Evolutionary conservation across 2,113 vertebrate species (phyloP), one percentile per base, ranked within the genome.

Genomic region (Heterotilapia buettikoferi): DNA sequence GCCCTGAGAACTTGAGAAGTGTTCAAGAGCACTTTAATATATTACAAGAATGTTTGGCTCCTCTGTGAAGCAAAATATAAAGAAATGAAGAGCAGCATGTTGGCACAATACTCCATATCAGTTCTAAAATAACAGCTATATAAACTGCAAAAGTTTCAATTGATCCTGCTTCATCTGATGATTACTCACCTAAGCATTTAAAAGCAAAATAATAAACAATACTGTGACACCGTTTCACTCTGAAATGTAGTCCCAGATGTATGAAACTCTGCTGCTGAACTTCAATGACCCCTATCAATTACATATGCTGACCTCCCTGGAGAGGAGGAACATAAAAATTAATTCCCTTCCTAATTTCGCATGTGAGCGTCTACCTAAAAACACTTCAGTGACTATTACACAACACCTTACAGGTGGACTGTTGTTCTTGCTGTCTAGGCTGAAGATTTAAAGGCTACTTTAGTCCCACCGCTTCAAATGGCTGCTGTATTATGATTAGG

Each of bases 401-500:
- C 29, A 29, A 38, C n/a, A 56, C 19, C 57, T 78, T 40, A 76
- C 87, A 93, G 86, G 86, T 92, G 86, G 38, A 50, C 56, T 31
- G 18, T 14, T 18, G 16, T 36, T 89, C 59, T 14, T 7, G 21
- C 3, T 9, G 85, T 40, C 14, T n/a, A 50, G 83, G 8, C 10
- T 24, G 6, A 38, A 80, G 53, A 85, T 89, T 68, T 73, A 68
- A 81, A 40, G 33, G 26, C 76, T 50, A 19, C 52, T 84, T 50
- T 63, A 43, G 80, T 90, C 84, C 73, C 36, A 86, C 76, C 89
- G 79, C 87, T 85, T 87, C 53, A 89, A 83, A 82, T 87, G 90
- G 93, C 90, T 91, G 80, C 71, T 88, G 84, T 76, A 79, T 81
- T 88, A 88, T 94, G 88, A 92, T 94, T 88, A 93, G 89, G 93